Evolutionary conservation across 2,888 invertebrate genomes (phyloP).

Genomic region (Drosophila algonquin): DNA sequence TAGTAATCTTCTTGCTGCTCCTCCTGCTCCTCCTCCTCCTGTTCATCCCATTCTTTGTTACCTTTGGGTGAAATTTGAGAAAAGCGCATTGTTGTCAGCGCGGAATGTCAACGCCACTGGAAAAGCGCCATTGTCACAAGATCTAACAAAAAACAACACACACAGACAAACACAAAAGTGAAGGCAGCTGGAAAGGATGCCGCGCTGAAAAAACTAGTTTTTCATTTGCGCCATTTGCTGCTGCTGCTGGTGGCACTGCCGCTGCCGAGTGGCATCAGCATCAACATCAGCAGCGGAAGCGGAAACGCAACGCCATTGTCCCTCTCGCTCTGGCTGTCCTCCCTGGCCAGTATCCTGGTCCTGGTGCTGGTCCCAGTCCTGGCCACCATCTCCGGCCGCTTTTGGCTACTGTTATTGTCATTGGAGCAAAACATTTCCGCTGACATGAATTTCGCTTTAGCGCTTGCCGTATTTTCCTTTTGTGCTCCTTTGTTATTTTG

Average conservation of each 20-base stretch:
- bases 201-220: slow-evolving; percentile 53
- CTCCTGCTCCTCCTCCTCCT: slow-evolving; percentile 12
- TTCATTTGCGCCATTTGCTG: slow-evolving; percentile 69
- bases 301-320: slow-evolving; percentile 74
- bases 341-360: background rate
- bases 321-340: slow-evolving; percentile 26
- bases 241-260: slow-evolving; percentile 38
- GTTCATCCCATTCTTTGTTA: slow-evolving; percentile 1
- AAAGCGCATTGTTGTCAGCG: slow-evolving; percentile 53
- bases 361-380: slow-evolving; percentile 13
- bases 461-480: slow-evolving; percentile 23
- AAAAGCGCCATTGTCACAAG: slow-evolving; percentile 37
- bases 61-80: slow-evolving; percentile 27
- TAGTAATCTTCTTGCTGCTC: slow-evolving; percentile 3
- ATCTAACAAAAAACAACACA: slow-evolving; percentile 43
- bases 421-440: slow-evolving; percentile 67
- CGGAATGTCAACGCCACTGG: slow-evolving; percentile 46
- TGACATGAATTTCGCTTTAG: slow-evolving; percentile 52
- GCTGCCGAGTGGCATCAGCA: slow-evolving; percentile 13
- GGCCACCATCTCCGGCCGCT: slow-evolving; percentile 44
- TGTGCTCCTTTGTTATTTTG: slow-evolving; percentile 16
- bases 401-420: slow-evolving; percentile 47
- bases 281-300: slow-evolving; percentile 55
- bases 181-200: slow-evolving; percentile 37
- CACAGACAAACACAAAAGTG: slow-evolving; percentile 29